Percentiles rank a stretch among this genome's conserved stretches.
These are phyloP conservation scores for Myzus persicae DNA, from an alignment of 1,140 invertebrate genomes.

Conservation along the genomic window DNA sequence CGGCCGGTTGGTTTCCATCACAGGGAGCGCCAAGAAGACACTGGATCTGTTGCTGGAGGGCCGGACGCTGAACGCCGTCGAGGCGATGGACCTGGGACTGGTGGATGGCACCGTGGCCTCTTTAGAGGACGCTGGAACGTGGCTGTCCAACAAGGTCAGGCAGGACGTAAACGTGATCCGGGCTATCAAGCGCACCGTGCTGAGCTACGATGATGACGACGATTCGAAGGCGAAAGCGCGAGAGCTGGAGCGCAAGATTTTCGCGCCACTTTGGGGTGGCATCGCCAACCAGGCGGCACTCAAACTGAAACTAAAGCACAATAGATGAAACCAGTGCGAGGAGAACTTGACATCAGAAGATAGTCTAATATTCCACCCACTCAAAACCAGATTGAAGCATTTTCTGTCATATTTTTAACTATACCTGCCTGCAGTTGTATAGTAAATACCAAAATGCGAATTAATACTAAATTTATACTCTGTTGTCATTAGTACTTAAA, in stretches of 20 bases:
- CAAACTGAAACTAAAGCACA: slow-evolving; percentile 63
- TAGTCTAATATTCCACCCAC: background rate
- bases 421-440: too few species aligned
- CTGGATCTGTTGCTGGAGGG: slow-evolving; percentile 64
- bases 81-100: slow-evolving; percentile 65
- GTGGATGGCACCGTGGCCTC: slow-evolving; percentile 63
- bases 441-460: too few species aligned
- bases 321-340: background rate
- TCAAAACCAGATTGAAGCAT: background rate
- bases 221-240: slow-evolving; percentile 34
- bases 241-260: slow-evolving; percentile 65
- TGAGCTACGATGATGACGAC: slow-evolving; percentile 59
- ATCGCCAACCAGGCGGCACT: slow-evolving; percentile 65
- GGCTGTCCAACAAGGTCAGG: slow-evolving; percentile 63
- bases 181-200: slow-evolving; percentile 65
- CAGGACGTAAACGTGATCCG: slow-evolving; percentile 63
- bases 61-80: slow-evolving; percentile 63
- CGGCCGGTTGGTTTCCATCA: slow-evolving; percentile 65
- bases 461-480: too few species aligned
- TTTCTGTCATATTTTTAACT: background rate
- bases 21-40: slow-evolving; percentile 67
- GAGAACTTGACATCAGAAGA: background rate
- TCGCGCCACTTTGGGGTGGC: slow-evolving; percentile 67
- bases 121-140: slow-evolving; percentile 63
- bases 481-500: too few species aligned